phyloP scores from a whole-genome alignment of 2,888 invertebrate species.

The Leptarthrus brevirostris region DNA sequence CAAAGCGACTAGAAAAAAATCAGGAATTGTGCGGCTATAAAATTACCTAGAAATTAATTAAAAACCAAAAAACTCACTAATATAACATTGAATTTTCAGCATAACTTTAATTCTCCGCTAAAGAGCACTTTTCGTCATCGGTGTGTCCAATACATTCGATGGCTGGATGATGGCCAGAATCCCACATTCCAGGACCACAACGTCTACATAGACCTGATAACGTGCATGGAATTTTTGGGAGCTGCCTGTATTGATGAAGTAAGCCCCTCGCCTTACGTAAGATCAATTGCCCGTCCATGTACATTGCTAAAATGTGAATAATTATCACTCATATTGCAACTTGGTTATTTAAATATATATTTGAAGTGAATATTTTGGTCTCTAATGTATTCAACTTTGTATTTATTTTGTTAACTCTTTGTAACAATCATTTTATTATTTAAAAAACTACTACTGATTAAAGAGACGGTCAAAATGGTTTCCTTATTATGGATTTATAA shows the following conservation, averaged over 20 bases:
- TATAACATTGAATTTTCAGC: neutral
- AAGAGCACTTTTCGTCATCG: constrained; percentile 70
- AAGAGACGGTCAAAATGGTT: no score
- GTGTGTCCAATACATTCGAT: constrained; percentile 84
- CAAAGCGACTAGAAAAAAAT: constrained; percentile 6
- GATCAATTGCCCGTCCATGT: constrained; percentile 94
- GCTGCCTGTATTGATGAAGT: constrained; percentile 88
- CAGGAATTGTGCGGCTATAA: constrained; percentile 15
- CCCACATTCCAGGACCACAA: constrained; percentile 95
- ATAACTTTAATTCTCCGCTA: constrained; percentile 64
- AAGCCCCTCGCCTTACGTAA: constrained; percentile 92
- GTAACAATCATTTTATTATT: no score
- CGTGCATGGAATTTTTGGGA: constrained; percentile 89
- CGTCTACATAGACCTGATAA: constrained; percentile 87
- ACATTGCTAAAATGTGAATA: constrained; percentile 79
- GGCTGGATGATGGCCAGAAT: constrained; percentile 88
- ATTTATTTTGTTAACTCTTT: no score
- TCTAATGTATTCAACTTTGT: no score
- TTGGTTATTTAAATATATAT: no score
- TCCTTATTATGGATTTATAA: no score
- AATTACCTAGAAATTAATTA: no score
- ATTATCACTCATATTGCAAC: no score
- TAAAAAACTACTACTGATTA: no score
- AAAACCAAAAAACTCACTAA: neutral
- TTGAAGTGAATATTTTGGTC: no score